phyloP scores from a whole-genome alignment of 2,113 vertebrate genomes.

The Scomber scombrus region DNA sequence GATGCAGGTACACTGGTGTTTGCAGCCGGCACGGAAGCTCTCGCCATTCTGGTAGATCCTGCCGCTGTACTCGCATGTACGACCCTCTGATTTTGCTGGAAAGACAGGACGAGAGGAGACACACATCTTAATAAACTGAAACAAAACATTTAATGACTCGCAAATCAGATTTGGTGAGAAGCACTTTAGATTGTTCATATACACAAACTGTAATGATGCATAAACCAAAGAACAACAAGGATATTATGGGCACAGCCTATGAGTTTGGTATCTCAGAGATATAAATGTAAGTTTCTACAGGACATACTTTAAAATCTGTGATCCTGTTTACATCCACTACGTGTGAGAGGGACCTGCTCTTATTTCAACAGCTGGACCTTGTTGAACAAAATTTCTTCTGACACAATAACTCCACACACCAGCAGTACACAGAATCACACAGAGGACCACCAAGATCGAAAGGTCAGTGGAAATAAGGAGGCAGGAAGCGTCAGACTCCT shows the following conservation, averaged over 20 bases:
- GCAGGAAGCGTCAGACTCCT: conserved; percentile 64
- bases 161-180: not conserved
- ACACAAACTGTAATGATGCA: not conserved
- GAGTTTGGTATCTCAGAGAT: conserved; percentile 12
- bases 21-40: conserved; percentile 84
- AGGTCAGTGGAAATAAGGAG: conserved; percentile 54
- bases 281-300: not conserved
- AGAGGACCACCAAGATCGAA: conserved; percentile 12
- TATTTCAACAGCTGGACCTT: conserved; percentile 23
- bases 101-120: not conserved
- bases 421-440: conserved; percentile 14
- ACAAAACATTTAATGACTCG: not conserved
- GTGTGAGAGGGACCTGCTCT: conserved; percentile 17
- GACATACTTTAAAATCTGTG: conserved; percentile 20
- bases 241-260: not conserved
- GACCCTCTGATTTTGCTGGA: conserved; percentile 83
- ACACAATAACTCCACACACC: conserved; percentile 27
- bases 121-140: conserved; percentile 2
- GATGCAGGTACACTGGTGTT: conserved; percentile 87
- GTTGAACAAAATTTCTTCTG: not conserved
- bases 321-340: conserved; percentile 8
- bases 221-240: not conserved
- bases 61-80: conserved; percentile 84
- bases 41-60: conserved; percentile 86
- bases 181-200: not conserved